Base-by-base conservation (phyloP, 2,888 invertebrate species). In the Liodrosophila aerea region DNA sequence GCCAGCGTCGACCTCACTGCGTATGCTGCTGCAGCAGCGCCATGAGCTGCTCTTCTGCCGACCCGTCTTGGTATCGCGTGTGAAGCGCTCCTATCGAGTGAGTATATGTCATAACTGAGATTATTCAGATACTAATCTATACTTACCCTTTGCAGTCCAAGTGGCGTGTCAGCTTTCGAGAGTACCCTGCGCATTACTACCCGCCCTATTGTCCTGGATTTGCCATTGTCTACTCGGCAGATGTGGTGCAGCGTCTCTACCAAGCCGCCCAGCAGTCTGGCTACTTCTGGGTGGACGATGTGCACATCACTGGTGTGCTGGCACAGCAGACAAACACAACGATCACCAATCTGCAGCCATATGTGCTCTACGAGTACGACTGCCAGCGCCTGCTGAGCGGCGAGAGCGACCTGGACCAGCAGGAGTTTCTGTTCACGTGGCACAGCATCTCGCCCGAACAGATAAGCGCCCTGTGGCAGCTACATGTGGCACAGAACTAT, bases 281-380 rank as follows among this genome's bases (percentile, higher is more conserved):
- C 1, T 95, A 94, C 86, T 95, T 96, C 90, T 96, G 96, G 96
- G 94, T 96, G 45, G 96, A 96, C 86, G 96, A 96, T 88, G 94
- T 95, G 30, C 95, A 94, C 78, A 91, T 96, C 31, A 95, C 96
- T 0, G 96, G 95, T 16, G 91, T 92, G 0, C 85, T 93, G 52
- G 91, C 92, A 8, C 89, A 91, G 73, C 89, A 90, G 66, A 89
- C 90, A 33, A 92, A 92, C 77, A 87, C 91, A 44, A 91, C 91
- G 11, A 91, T 92, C 72, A 91, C 91, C 18, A 87, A 77, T 45
- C 74, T 88, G 47, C 37, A 69, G 46, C 71, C 82, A 11, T 86
- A 76, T 69, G 70, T 88, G 29, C 78, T 89, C 12, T 74, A 75
- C 31, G 61, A 64, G 9, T 13, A 46, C 7, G 66, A 67, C 12